Evolutionary conservation across 1,140 invertebrate species (phyloP), one percentile per base, ranked within the genome.

Genomic region (Hestina assimilis): DNA sequence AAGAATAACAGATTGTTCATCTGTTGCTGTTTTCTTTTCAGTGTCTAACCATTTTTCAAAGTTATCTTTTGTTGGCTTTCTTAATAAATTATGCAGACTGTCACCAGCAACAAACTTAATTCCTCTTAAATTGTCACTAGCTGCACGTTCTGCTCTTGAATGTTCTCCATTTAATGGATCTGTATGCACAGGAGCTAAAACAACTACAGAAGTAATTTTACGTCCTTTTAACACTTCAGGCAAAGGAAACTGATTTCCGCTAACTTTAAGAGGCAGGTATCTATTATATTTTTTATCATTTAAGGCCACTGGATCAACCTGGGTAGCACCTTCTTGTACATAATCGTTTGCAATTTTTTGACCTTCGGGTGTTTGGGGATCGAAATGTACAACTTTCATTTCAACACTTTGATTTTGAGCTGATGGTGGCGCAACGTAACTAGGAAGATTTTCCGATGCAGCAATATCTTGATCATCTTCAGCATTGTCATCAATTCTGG

Each of bases 341-440:
- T 95, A 95, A 47, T 92, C 90, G 52, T 93, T 91, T 14, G 93
- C 93, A 5, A 95, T 86, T 47, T 91, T 88, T 64, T 93, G 91
- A 55, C 93, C 94, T 88, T 95, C 92, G 12, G 91, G 89, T 47
- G 93, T 94, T 57, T 91, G 90, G 1, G 94, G 93, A 83, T 96
- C 92, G 63, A 94, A 96, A 56, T 92, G 92, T 20, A 96, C 94
- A 31, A 96, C 94, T 90, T 96, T 96, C 91, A 96, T 94, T 85
- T 96, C 94, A 11, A 95, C 92, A 28, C 91, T 90, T 73, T 92
- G 90, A 58, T 89, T 82, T 84, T 63, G 79, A 85, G 89, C 69
- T 6, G 69, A 14, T 1, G 79, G 72, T 73, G 87, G 65, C 81
- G 89, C 67, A 73, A 88, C 81, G 48, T 82, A 81, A 29, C 63